Evolutionary conservation across 2,113 vertebrate genomes (phyloP).

Genomic region (Misgurnus mizolepis): DNA sequence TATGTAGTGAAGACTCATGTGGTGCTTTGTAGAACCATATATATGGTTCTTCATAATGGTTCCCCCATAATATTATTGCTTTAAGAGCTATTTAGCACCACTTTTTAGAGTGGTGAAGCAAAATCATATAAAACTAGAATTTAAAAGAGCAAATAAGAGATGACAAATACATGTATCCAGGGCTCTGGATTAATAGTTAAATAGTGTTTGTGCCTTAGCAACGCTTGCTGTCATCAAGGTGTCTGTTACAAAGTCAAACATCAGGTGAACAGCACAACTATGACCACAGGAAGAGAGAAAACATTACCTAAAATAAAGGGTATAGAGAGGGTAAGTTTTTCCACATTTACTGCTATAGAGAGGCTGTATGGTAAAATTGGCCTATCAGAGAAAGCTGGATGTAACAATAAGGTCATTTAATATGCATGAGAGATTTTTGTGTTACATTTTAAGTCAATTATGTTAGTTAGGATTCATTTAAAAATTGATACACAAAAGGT

Average conservation of each 20-base stretch:
- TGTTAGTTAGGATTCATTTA: too few species aligned
- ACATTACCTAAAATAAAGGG: constrained; percentile 27
- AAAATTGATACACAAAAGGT: too few species aligned
- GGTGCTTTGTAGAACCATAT: too few species aligned
- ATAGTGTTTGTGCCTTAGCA: constrained; percentile 32
- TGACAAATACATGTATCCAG: neutral
- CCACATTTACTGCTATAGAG: neutral
- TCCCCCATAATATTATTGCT: too few species aligned
- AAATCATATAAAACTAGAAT: neutral
- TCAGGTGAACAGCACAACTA: constrained; percentile 29
- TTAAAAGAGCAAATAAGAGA: neutral
- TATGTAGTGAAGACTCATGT: too few species aligned
- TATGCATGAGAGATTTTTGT: too few species aligned
- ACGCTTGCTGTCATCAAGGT: constrained; percentile 14
- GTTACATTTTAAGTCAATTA: too few species aligned
- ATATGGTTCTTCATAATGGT: too few species aligned
- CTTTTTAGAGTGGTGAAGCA: neutral
- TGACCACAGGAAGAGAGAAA: constrained; percentile 54
- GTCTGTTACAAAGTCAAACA: constrained; percentile 14
- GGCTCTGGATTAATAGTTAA: constrained; percentile 46
- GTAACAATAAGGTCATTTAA: neutral
- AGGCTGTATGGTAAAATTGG: neutral
- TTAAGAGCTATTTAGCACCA: too few species aligned
- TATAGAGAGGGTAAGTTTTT: constrained; percentile 23
- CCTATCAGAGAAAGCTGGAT: neutral